A percentile compares a stretch with the other conserved stretches of the same genome.
These are phyloP conservation scores for Drosophila sucinea DNA, from an alignment of 1,140 invertebrate species.

Conservation along the genomic window DNA sequence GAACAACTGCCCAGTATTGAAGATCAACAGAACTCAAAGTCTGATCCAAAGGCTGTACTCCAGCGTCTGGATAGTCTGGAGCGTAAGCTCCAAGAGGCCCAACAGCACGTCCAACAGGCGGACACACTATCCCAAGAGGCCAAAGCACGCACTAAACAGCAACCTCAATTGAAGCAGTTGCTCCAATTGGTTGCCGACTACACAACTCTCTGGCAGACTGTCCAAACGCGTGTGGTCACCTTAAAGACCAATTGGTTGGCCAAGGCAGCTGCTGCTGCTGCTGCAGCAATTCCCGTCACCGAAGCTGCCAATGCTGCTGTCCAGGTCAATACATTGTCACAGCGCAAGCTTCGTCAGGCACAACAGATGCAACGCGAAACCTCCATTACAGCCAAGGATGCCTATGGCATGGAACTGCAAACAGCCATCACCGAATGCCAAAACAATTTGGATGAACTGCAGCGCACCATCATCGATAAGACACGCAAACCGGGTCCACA, in stretches of 20 bases:
- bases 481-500: slow-evolving; percentile 84
- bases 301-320: slow-evolving; percentile 90
- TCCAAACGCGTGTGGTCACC: slow-evolving; percentile 84
- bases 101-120: slow-evolving; percentile 84
- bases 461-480: slow-evolving; percentile 84
- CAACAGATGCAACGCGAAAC: slow-evolving; percentile 84
- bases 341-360: slow-evolving; percentile 74
- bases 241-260: slow-evolving; percentile 84
- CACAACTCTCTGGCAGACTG: slow-evolving; percentile 87
- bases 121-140: slow-evolving; percentile 85
- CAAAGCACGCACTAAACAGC: slow-evolving; percentile 85
- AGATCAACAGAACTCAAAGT: slow-evolving; percentile 82
- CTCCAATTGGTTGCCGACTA: slow-evolving; percentile 88
- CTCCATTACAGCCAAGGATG: slow-evolving; percentile 90
- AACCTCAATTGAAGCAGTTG: slow-evolving; percentile 83
- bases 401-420: slow-evolving; percentile 89
- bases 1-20: slow-evolving; percentile 86
- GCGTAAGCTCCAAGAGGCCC: slow-evolving; percentile 85
- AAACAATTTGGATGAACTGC: slow-evolving; percentile 85
- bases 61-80: slow-evolving; percentile 84
- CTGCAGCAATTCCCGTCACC: slow-evolving; percentile 84
- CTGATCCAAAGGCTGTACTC: slow-evolving; percentile 83
- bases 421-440: slow-evolving; percentile 87
- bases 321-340: slow-evolving; percentile 90
- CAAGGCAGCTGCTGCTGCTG: slow-evolving; percentile 45